Evolutionary conservation across 2,113 vertebrate genomes (phyloP).

Genomic region (Petrocephalus microphthalmus): DNA sequence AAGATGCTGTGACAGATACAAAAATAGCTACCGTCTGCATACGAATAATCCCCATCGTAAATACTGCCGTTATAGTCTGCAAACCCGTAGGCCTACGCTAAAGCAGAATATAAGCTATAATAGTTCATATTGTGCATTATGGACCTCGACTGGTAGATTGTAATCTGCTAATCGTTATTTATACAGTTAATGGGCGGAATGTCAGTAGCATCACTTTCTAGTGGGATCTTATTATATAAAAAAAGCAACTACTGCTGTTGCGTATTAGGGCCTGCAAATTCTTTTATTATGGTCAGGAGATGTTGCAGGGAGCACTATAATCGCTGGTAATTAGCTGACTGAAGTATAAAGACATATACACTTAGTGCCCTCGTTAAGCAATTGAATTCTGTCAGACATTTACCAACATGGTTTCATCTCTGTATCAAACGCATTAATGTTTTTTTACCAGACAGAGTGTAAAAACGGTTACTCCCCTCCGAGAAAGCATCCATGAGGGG

Average conservation of each 20-base stretch:
- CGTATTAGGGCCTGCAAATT: background rate
- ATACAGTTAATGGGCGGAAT: background rate
- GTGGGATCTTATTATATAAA: background rate
- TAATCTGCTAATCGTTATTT: background rate
- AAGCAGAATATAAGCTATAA: background rate
- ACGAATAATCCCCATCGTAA: background rate
- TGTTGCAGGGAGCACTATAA: background rate
- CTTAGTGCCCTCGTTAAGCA: background rate
- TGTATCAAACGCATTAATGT: background rate
- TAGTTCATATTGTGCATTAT: background rate
- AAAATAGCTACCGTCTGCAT: background rate
- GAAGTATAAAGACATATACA: background rate
- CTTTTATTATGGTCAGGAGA: background rate
- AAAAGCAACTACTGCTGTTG: background rate
- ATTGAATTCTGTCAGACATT: background rate
- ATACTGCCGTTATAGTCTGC: background rate
- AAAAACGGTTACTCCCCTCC: conserved; percentile 1
- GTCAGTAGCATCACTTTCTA: background rate
- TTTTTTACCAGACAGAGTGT: background rate
- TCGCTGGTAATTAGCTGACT: background rate
- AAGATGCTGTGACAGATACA: background rate
- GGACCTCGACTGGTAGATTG: background rate
- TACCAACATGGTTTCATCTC: background rate
- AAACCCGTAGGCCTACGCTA: background rate
- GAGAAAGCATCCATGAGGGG: background rate